Conservation (phyloP, 2,797 vertebrate genomes). For the Melanotaenia parkinsoni region DNA sequence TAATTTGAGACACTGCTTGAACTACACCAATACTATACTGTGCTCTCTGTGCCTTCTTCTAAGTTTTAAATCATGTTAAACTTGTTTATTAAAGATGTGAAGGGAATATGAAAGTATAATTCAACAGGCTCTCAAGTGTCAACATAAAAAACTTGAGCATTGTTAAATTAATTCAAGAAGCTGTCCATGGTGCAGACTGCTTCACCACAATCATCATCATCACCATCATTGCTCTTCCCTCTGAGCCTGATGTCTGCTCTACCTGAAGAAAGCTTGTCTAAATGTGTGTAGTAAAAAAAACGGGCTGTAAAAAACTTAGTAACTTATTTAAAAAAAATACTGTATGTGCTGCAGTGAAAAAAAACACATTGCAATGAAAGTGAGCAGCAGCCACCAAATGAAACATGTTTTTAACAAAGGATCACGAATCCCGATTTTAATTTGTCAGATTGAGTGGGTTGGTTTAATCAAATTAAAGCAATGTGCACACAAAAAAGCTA, state of each 20-base stretch:
- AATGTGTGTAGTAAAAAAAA: background rate
- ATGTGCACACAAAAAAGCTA: slow-evolving; percentile 1
- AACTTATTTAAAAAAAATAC: background rate
- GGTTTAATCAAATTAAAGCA: slow-evolving; percentile 16
- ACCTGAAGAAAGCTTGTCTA: background rate
- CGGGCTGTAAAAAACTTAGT: background rate
- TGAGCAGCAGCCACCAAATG: background rate
- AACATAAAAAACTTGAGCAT: background rate
- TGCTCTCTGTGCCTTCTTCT: background rate
- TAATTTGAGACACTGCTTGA: slow-evolving; percentile 6
- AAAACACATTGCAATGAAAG: slow-evolving; percentile 26
- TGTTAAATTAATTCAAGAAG: slow-evolving; percentile 34
- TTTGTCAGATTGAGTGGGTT: background rate
- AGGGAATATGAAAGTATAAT: background rate
- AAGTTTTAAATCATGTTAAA: slow-evolving; percentile 13
- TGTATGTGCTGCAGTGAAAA: background rate
- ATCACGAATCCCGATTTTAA: slow-evolving; percentile 5
- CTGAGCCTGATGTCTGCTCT: slow-evolving; percentile 2
- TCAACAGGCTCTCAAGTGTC: background rate
- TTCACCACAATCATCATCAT: slow-evolving; percentile 16
- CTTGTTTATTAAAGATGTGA: slow-evolving; percentile 1
- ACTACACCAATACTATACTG: background rate
- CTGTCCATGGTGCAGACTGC: slow-evolving; percentile 82
- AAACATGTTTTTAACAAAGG: background rate
- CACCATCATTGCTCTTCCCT: slow-evolving; percentile 24